Percentiles rank a stretch among this genome's conserved stretches.
Evolutionary conservation across 2,797 vertebrate genomes (phyloP).

Genomic region (Gephyroberyx darwinii): DNA sequence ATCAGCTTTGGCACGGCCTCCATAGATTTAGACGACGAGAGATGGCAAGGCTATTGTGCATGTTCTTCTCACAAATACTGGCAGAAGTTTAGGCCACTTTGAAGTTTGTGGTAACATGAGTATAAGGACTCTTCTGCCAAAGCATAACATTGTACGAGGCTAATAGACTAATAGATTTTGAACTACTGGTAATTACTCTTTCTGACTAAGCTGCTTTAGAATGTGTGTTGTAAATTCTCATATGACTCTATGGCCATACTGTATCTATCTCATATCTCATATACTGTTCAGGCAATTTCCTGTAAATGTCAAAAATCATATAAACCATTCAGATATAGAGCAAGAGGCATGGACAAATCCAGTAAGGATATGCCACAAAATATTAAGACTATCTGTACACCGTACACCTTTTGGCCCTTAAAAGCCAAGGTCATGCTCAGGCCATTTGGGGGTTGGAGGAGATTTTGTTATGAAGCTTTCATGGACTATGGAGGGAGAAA

Average conservation of each 20-base stretch:
- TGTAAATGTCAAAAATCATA: conserved; percentile 4
- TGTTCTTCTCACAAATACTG: not conserved
- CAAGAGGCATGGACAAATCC: not conserved
- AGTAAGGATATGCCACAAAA: conserved; percentile 1
- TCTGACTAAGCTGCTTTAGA: not conserved
- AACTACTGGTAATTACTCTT: conserved; percentile 9
- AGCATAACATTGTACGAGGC: conserved; percentile 3
- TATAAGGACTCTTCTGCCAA: conserved; percentile 1
- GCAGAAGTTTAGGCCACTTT: not conserved
- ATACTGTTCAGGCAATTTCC: not conserved
- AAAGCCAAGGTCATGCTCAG: conserved; percentile 47
- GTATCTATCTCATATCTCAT: not conserved
- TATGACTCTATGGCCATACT: not conserved
- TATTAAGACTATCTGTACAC: conserved; percentile 13
- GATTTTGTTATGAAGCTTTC: conserved; percentile 6
- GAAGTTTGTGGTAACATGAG: conserved; percentile 12
- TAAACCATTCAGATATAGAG: conserved; percentile 1
- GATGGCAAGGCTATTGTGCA: conserved; percentile 7
- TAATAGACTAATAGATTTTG: conserved; percentile 21
- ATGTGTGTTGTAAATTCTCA: not conserved
- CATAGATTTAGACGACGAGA: conserved; percentile 29
- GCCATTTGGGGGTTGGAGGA: not conserved
- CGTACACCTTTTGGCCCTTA: conserved; percentile 30
- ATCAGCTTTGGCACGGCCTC: conserved; percentile 21
- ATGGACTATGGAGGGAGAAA: conserved; percentile 50